Evolutionary conservation across 1,140 invertebrate genomes (phyloP).

Genomic region (Drosophila ficusphila): DNA sequence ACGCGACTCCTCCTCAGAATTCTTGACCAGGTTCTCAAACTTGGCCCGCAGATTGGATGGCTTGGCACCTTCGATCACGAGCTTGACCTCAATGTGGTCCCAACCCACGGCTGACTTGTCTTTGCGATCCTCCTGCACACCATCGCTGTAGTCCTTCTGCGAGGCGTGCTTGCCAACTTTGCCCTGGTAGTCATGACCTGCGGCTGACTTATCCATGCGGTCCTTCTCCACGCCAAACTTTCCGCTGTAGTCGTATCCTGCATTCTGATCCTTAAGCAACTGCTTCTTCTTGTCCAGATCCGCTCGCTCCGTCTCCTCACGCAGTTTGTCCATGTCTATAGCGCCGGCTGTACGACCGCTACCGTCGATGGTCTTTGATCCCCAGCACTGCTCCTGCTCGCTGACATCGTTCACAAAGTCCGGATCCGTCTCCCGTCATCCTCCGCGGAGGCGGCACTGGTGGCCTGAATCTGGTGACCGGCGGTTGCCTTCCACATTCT

Average conservation of each 20-base stretch:
- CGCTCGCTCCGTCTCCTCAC: constrained; percentile 90
- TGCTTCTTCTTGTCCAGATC: constrained; percentile 91
- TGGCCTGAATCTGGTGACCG: constrained; percentile 74
- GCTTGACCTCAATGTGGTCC: constrained; percentile 90
- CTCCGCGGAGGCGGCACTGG: constrained; percentile 75
- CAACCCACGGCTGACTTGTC: constrained; percentile 94
- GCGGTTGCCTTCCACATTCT: constrained; percentile 87
- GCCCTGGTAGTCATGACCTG: constrained; percentile 92
- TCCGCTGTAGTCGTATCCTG: constrained; percentile 91
- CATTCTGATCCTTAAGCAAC: constrained; percentile 87
- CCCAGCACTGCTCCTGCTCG: constrained; percentile 96
- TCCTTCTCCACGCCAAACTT: constrained; percentile 92
- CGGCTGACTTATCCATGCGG: constrained; percentile 91
- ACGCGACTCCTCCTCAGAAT: constrained; percentile 87
- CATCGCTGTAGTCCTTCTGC: constrained; percentile 92
- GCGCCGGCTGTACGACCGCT: constrained; percentile 89
- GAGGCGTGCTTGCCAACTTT: constrained; percentile 91
- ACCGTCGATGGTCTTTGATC: constrained; percentile 92
- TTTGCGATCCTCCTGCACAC: constrained; percentile 92
- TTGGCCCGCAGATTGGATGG: constrained; percentile 90
- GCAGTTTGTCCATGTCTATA: constrained; percentile 91
- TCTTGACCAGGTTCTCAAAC: constrained; percentile 93
- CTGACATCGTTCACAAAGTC: constrained; percentile 96
- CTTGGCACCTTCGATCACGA: constrained; percentile 89
- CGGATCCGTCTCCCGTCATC: constrained; percentile 96